Conservation (phyloP, 2,888 invertebrate species). For the Cheilosia variabilis region DNA sequence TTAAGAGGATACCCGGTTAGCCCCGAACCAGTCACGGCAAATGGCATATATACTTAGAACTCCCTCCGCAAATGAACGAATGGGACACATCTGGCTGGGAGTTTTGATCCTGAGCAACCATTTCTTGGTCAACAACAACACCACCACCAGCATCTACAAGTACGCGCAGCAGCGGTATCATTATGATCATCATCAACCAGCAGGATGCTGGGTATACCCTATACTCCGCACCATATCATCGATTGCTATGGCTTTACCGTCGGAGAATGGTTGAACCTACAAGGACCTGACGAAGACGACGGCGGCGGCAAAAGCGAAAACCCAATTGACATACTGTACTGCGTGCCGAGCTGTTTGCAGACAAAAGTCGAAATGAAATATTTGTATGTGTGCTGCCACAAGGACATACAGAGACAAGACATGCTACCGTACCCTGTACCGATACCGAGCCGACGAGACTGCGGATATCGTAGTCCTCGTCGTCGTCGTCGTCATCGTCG, state of each 20-base stretch:
- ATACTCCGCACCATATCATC: constrained; percentile 39
- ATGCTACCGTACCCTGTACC: constrained; percentile 28
- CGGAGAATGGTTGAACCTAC: constrained; percentile 41
- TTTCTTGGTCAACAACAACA: constrained; percentile 64
- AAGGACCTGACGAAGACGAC: constrained; percentile 34
- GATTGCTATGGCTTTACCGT: constrained; percentile 57
- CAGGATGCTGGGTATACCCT: constrained; percentile 1
- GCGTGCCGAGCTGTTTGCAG: constrained; percentile 7
- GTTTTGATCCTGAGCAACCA: constrained; percentile 67
- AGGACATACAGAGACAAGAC: constrained; percentile 36
- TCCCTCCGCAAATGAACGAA: constrained; percentile 54
- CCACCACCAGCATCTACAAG: constrained; percentile 21
- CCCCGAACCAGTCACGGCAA: constrained; percentile 28
- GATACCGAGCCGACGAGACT: constrained; percentile 71
- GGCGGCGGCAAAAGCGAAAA: constrained; percentile 15
- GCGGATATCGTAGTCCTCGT: constrained; percentile 83
- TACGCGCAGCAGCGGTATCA: constrained; percentile 71
- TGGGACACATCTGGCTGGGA: constrained; percentile 62
- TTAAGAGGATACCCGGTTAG: constrained; percentile 52
- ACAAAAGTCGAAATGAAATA: constrained; percentile 51
- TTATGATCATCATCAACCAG: constrained; percentile 58
- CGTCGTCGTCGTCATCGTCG: constrained; percentile 78
- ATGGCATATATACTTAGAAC: constrained; percentile 36
- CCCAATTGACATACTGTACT: constrained; percentile 40
- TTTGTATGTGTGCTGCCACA: constrained; percentile 51